Evolutionary conservation across 2,888 invertebrate genomes (phyloP).

Genomic region (Tromatobia lineatoria): DNA sequence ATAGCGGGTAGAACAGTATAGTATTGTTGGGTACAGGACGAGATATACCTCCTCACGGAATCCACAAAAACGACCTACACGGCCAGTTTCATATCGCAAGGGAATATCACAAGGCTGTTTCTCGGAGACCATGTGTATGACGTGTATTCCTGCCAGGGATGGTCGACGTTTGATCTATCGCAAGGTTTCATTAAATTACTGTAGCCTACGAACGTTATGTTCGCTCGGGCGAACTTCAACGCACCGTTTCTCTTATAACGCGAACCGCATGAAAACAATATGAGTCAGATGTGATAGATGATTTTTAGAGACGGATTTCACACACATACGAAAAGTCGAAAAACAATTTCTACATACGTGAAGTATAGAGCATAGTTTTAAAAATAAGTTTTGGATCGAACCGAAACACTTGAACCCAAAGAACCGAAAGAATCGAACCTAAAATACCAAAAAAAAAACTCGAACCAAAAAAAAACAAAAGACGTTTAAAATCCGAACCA

Average conservation of each 20-base stretch:
- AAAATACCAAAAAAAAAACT: too few relatives aligned
- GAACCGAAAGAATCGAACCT: too few relatives aligned
- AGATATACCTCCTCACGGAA: conserved; percentile 26
- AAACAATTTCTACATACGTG: not conserved
- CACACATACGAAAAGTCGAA: not conserved
- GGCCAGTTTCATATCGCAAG: conserved; percentile 39
- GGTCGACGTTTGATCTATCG: conserved; percentile 70
- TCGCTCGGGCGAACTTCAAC: conserved; percentile 43
- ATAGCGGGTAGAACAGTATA: not conserved
- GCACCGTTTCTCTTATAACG: not conserved
- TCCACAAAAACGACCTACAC: conserved; percentile 52
- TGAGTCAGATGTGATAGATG: not conserved
- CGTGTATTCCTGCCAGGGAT: conserved; percentile 45
- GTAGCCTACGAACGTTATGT: conserved; percentile 36
- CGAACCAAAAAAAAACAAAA: too few relatives aligned
- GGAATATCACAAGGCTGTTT: conserved; percentile 38
- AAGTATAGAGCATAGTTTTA: too few relatives aligned
- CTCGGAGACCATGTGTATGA: conserved; percentile 21
- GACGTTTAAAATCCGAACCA: too few relatives aligned
- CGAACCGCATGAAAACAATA: not conserved
- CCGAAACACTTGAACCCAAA: too few relatives aligned
- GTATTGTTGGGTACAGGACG: not conserved
- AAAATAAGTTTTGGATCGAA: too few relatives aligned
- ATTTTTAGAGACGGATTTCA: not conserved
- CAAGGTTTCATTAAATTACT: conserved; percentile 71